Evolutionary conservation across 2,113 vertebrate genomes (phyloP).

Genomic region (Seriola dumerili): DNA sequence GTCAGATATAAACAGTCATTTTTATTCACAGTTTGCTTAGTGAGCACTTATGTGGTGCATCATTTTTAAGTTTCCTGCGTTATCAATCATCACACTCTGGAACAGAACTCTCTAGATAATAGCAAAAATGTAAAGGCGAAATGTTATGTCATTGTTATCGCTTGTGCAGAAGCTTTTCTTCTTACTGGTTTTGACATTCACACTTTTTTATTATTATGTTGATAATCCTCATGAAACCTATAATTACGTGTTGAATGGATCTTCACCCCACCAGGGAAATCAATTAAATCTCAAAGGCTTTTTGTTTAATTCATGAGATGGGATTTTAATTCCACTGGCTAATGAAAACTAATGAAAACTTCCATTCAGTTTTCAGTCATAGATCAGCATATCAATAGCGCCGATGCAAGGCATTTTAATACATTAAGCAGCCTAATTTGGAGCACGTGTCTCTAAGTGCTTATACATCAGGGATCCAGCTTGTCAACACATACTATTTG

Average conservation of each 20-base stretch:
- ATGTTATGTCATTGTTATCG: conserved; percentile 28
- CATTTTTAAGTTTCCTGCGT: neutral
- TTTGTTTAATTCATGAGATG: conserved; percentile 65
- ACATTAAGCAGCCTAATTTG: conserved; percentile 30
- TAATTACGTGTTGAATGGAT: conserved; percentile 69
- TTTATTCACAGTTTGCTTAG: neutral
- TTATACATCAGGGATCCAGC: conserved; percentile 5
- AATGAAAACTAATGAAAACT: conserved; percentile 71
- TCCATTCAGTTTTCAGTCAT: conserved; percentile 55
- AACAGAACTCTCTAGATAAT: conserved; percentile 30
- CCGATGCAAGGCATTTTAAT: conserved; percentile 43
- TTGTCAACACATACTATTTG: conserved; percentile 17
- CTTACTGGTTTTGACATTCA: conserved; percentile 35
- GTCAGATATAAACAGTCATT: neutral
- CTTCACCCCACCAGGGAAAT: conserved; percentile 59
- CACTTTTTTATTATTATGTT: conserved; percentile 58
- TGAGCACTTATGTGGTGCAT: neutral
- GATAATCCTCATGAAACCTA: conserved; percentile 63
- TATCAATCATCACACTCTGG: conserved; percentile 12
- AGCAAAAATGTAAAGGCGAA: conserved; percentile 27
- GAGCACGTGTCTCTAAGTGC: conserved; percentile 12
- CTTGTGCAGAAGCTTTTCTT: conserved; percentile 42
- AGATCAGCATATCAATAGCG: conserved; percentile 63
- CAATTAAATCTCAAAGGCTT: conserved; percentile 68
- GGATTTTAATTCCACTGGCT: conserved; percentile 68